Percentiles rank a stretch among this genome's conserved stretches.
These are phyloP conservation scores for Boloria selene DNA, from an alignment of 2,888 invertebrate species.

Conservation along the genomic window DNA sequence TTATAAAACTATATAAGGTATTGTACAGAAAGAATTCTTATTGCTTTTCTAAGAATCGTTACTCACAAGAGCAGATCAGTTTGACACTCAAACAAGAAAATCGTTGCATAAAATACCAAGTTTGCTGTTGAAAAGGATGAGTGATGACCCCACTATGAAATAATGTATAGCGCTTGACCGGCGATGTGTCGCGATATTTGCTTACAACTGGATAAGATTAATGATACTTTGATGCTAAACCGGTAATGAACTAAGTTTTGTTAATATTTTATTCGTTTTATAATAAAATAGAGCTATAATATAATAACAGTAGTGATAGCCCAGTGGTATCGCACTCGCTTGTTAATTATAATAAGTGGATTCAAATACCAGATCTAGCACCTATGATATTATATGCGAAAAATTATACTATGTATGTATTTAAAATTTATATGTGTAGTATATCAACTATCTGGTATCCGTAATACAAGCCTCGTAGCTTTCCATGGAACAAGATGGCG, in stretches of 20 bases:
- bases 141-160: conserved; percentile 47
- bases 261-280: conserved; percentile 9
- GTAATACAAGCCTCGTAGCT: too few species aligned
- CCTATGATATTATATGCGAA: too few species aligned
- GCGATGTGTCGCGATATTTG: conserved; percentile 72
- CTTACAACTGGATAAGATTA: conserved; percentile 67
- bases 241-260: conserved; percentile 46
- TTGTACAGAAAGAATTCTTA: background rate
- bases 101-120: conserved; percentile 40
- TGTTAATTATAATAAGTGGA: too few species aligned
- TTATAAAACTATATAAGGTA: too few species aligned
- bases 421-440: too few species aligned
- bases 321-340: too few species aligned
- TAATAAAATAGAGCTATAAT: background rate
- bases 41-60: background rate
- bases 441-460: too few species aligned
- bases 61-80: conserved; percentile 2
- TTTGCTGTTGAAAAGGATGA: conserved; percentile 47
- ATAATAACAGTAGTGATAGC: too few species aligned
- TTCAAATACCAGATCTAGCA: too few species aligned
- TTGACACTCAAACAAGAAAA: conserved; percentile 30
- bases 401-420: too few species aligned
- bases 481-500: too few species aligned
- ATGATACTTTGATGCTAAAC: conserved; percentile 53
- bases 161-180: conserved; percentile 60